phyloP scores from a whole-genome alignment of 2,888 invertebrate species.

The Scaptodrosophila latifasciaeformis region DNA sequence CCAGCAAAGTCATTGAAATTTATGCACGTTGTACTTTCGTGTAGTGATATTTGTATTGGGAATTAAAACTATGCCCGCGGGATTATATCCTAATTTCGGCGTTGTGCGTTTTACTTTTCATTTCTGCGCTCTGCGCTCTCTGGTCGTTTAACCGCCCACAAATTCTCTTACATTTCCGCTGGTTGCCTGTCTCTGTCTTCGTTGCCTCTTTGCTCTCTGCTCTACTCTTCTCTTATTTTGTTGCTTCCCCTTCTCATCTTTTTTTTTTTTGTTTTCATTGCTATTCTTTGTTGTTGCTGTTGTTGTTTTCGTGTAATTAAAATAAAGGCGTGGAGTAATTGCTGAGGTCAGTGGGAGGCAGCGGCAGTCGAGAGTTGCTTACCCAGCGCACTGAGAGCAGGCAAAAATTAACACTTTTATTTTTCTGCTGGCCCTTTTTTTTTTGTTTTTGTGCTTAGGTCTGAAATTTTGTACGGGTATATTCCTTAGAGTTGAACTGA shows the following conservation, averaged over 20 bases:
- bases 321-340: slow-evolving; percentile 69
- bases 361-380: slow-evolving; percentile 36
- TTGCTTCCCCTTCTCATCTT: slow-evolving; percentile 13
- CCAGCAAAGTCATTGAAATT: slow-evolving; percentile 63
- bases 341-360: slow-evolving; percentile 59
- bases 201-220: neutral
- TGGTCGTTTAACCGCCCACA: no score
- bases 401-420: slow-evolving; percentile 59
- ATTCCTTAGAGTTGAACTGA: slow-evolving; percentile 48
- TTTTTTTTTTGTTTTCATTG: slow-evolving; percentile 61
- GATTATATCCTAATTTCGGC: slow-evolving; percentile 65
- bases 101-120: slow-evolving; percentile 27
- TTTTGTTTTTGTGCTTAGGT: slow-evolving; percentile 3
- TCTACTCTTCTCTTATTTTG: neutral
- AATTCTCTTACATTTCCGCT: no score
- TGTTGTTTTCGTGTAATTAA: slow-evolving; percentile 58
- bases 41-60: slow-evolving; percentile 69
- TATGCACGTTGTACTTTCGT: slow-evolving; percentile 66
- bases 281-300: neutral
- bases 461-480: slow-evolving; percentile 21
- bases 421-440: slow-evolving; percentile 5
- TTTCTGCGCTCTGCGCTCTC: no score
- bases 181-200: neutral
- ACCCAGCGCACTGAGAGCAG: slow-evolving; percentile 51
- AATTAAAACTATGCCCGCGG: slow-evolving; percentile 67